Conservation (phyloP, 1,140 invertebrate species). For the Brachionus plicatilis region DNA sequence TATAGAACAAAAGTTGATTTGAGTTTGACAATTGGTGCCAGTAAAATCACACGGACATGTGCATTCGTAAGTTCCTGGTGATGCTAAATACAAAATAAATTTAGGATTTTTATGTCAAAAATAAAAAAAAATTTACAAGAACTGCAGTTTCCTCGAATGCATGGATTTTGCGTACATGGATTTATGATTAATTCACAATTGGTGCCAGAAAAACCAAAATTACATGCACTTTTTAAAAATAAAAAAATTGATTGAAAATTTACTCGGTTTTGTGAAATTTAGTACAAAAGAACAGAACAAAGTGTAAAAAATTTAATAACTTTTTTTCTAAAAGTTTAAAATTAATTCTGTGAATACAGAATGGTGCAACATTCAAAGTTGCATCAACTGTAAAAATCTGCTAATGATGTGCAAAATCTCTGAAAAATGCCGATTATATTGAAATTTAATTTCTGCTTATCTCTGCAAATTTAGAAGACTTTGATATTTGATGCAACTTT, state of each 20-base stretch:
- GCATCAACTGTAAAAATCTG: too few species aligned
- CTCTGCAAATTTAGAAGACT: too few species aligned
- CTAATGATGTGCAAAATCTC: too few species aligned
- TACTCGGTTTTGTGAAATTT: too few species aligned
- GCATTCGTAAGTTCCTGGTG: neutral
- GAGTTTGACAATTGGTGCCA: neutral
- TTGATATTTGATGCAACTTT: too few species aligned
- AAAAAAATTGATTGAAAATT: neutral
- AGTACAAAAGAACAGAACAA: too few species aligned
- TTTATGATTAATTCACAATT: constrained; percentile 51
- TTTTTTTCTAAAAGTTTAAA: too few species aligned
- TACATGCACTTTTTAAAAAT: neutral
- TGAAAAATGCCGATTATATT: too few species aligned
- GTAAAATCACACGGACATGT: neutral
- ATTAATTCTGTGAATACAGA: too few species aligned
- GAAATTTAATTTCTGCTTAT: too few species aligned
- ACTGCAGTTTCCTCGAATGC: constrained; percentile 49
- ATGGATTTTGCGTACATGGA: constrained; percentile 59
- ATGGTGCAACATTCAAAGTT: too few species aligned
- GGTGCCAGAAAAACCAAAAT: constrained; percentile 41
- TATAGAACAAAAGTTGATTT: neutral
- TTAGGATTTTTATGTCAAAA: neutral
- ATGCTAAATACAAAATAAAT: neutral
- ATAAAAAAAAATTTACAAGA: constrained; percentile 13
- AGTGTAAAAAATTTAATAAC: too few species aligned